These are phyloP conservation scores for Bufotes viridis DNA, from an alignment of 2,797 vertebrate species.

Conservation along the genomic window DNA sequence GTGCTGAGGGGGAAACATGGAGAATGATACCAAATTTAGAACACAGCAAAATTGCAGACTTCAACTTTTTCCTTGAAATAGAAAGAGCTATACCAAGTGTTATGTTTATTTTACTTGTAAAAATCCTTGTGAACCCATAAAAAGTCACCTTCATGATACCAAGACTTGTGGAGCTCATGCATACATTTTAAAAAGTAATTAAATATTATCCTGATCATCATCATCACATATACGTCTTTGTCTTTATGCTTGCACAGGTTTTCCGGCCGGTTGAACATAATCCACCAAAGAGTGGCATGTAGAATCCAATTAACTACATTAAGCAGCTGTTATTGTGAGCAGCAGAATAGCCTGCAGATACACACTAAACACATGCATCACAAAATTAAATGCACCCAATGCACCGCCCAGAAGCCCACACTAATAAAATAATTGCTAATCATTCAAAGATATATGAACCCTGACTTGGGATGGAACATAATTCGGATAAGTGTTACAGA, in stretches of 20 bases:
- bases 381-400: slow-evolving; percentile 57
- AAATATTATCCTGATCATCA: slow-evolving; percentile 35
- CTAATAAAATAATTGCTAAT: slow-evolving; percentile 60
- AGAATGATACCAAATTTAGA: slow-evolving; percentile 54
- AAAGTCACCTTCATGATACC: slow-evolving; percentile 24
- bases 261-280: slow-evolving; percentile 53
- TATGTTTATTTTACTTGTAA: slow-evolving; percentile 20
- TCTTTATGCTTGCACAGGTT: slow-evolving; percentile 49
- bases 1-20: slow-evolving; percentile 29
- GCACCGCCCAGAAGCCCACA: slow-evolving; percentile 48
- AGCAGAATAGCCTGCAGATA: slow-evolving; percentile 54
- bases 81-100: slow-evolving; percentile 43
- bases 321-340: slow-evolving; percentile 58
- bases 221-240: slow-evolving; percentile 41
- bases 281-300: slow-evolving; percentile 50
- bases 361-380: slow-evolving; percentile 55
- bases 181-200: slow-evolving; percentile 35
- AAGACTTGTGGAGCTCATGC: neutral
- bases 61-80: slow-evolving; percentile 47
- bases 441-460: slow-evolving; percentile 46
- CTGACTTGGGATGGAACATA: slow-evolving; percentile 25
- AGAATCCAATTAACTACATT: slow-evolving; percentile 60
- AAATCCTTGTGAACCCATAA: neutral
- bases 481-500: slow-evolving; percentile 13
- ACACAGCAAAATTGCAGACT: slow-evolving; percentile 58